Percentiles rank a stretch among this genome's conserved stretches.
phyloP scores from a whole-genome alignment of 2,888 invertebrate species.

The Macaria liturata region DNA sequence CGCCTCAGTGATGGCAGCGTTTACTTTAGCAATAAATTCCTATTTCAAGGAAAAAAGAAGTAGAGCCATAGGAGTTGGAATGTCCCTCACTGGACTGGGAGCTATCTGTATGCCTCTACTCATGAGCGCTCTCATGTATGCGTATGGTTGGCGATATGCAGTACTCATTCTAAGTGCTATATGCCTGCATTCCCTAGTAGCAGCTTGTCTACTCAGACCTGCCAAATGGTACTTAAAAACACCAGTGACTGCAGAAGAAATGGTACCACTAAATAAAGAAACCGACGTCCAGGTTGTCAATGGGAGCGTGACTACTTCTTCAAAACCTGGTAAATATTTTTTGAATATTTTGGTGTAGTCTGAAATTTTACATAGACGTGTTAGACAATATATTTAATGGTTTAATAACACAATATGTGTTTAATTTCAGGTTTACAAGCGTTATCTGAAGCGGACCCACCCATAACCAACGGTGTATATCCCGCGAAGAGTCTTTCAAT shows the following conservation, averaged over 20 bases:
- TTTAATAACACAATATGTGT: too few relatives aligned
- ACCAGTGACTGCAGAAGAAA: conserved; percentile 57
- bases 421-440: conserved; percentile 47
- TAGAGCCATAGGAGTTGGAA: conserved; percentile 84
- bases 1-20: conserved; percentile 84
- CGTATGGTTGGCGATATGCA: conserved; percentile 84
- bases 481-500: conserved; percentile 66
- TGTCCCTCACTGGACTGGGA: conserved; percentile 86
- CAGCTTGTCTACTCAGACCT: conserved; percentile 85
- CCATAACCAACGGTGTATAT: conserved; percentile 42
- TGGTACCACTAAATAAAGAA: conserved; percentile 57
- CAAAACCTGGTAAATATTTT: conserved; percentile 53
- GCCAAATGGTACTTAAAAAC: conserved; percentile 85
- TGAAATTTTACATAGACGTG: too few relatives aligned
- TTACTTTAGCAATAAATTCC: conserved; percentile 85
- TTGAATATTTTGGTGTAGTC: background rate
- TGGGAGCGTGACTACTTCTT: conserved; percentile 53
- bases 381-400: too few relatives aligned
- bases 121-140: conserved; percentile 79
- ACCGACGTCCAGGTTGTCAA: conserved; percentile 55
- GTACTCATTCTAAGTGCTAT: conserved; percentile 85
- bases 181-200: conserved; percentile 84
- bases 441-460: conserved; percentile 45
- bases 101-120: conserved; percentile 86
- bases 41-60: conserved; percentile 85